phyloP scores from a whole-genome alignment of 2,888 invertebrate species.

The Desoria tigrina region DNA sequence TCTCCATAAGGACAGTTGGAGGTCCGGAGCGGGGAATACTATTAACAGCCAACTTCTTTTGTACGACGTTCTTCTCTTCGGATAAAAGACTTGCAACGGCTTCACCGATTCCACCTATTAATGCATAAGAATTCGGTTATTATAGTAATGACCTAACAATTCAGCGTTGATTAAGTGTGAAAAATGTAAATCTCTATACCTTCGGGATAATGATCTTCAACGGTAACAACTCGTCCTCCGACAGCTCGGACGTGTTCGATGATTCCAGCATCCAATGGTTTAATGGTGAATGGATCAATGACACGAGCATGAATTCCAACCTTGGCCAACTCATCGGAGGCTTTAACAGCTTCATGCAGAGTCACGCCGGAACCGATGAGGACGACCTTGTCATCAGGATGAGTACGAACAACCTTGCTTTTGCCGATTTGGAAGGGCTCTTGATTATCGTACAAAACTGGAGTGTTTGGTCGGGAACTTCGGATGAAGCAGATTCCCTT shows the following conservation, averaged over 20 bases:
- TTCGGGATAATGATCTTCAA: slow-evolving; percentile 96
- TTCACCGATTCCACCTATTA: slow-evolving; percentile 87
- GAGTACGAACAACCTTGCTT: slow-evolving; percentile 76
- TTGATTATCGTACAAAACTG: slow-evolving; percentile 81
- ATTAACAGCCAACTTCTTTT: slow-evolving; percentile 77
- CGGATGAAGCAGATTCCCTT: slow-evolving; percentile 93
- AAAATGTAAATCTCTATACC: slow-evolving; percentile 59
- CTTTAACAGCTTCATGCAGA: slow-evolving; percentile 82
- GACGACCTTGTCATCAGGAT: slow-evolving; percentile 75
- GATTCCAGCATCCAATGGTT: slow-evolving; percentile 87
- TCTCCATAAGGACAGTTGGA: slow-evolving; percentile 78
- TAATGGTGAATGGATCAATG: slow-evolving; percentile 93
- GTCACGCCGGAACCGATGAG: slow-evolving; percentile 94
- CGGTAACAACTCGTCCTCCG: slow-evolving; percentile 81
- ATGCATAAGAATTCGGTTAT: too few relatives aligned
- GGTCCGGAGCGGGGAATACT: slow-evolving; percentile 91
- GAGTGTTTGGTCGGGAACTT: slow-evolving; percentile 87
- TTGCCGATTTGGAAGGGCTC: slow-evolving; percentile 78
- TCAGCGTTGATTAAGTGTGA: not conserved
- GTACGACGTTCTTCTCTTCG: slow-evolving; percentile 67
- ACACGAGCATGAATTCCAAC: slow-evolving; percentile 76
- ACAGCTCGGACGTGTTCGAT: slow-evolving; percentile 73
- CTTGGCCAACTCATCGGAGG: slow-evolving; percentile 73
- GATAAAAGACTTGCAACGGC: slow-evolving; percentile 84
- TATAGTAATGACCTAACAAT: not conserved